Conservation (phyloP, 2,888 invertebrate genomes). For the Sphecodes monilicornis region DNA sequence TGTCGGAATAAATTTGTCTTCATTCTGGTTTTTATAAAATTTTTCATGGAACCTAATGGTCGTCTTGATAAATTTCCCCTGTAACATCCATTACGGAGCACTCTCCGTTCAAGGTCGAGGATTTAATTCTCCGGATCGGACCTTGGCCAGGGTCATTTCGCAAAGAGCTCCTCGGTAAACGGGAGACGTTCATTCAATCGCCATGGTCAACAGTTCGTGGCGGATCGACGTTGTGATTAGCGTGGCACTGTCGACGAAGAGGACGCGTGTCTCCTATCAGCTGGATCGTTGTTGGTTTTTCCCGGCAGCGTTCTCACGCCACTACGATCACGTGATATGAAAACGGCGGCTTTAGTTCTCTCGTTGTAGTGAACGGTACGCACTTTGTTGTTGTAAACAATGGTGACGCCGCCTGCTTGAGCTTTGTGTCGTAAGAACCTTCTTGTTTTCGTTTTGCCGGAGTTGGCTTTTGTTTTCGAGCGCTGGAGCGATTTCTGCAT, state of each 20-base stretch:
- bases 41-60: background rate
- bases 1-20: background rate
- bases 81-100: background rate
- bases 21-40: background rate
- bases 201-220: constrained; percentile 34
- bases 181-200: constrained; percentile 31
- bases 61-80: background rate
- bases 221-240: constrained; percentile 32
- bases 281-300: background rate
- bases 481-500: background rate
- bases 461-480: background rate
- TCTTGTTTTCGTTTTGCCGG: background rate
- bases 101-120: constrained; percentile 1
- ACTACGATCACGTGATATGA: background rate
- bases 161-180: background rate
- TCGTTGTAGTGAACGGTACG: background rate
- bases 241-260: constrained; percentile 8
- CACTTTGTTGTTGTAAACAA: background rate
- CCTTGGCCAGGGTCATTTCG: constrained; percentile 3
- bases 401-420: background rate
- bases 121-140: constrained; percentile 20
- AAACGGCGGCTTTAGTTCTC: background rate
- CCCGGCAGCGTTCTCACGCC: background rate
- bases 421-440: background rate
- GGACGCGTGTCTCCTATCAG: background rate